Conservation (phyloP, 2,797 vertebrate species). For the Galago senegalensis region DNA sequence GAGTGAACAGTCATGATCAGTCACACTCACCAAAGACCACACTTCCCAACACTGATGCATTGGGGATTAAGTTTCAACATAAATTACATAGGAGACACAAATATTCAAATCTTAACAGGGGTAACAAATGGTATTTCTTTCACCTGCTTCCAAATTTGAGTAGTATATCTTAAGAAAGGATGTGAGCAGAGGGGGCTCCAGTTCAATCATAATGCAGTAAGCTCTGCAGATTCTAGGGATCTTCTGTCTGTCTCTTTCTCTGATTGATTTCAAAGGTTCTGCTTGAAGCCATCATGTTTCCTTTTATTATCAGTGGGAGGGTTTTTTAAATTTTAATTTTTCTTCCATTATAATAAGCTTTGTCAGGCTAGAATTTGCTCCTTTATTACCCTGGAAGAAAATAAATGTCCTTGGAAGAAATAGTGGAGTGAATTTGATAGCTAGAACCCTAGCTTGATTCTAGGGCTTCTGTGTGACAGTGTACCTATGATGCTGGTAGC, state of each 20-base stretch:
- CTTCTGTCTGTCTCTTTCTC: neutral
- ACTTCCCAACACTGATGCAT: neutral
- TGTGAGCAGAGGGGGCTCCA: neutral
- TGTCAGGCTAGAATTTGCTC: neutral
- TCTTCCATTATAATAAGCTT: neutral
- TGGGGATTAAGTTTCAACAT: neutral
- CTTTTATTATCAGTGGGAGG: neutral
- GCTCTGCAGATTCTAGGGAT: neutral
- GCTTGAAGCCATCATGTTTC: neutral
- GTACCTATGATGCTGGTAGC: neutral
- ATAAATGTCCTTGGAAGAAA: neutral
- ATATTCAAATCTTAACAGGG: neutral
- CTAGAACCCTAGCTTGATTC: neutral
- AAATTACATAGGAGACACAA: neutral
- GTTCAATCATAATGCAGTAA: neutral
- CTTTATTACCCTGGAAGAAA: neutral
- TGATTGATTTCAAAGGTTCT: neutral
- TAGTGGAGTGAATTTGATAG: neutral
- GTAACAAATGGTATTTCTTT: neutral
- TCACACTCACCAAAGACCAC: neutral
- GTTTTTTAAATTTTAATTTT: neutral
- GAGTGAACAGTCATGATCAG: neutral
- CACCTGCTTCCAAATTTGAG: neutral
- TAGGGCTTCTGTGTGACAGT: neutral
- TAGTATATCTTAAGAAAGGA: neutral